Evolutionary conservation across 2,888 invertebrate genomes (phyloP).

Genomic region (Ochropacha duplaris): DNA sequence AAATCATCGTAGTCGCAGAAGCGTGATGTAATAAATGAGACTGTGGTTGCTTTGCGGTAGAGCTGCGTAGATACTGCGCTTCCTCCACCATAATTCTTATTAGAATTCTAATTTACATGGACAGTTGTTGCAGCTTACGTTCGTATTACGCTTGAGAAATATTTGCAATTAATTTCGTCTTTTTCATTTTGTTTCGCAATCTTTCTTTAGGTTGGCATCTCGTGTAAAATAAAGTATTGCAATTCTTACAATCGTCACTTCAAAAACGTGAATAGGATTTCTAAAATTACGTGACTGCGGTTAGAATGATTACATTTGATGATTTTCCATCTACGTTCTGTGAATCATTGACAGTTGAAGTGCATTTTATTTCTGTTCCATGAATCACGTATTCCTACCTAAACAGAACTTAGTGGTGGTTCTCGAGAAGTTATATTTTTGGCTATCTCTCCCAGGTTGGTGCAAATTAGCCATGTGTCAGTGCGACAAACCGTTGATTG

Average conservation of each 20-base stretch:
- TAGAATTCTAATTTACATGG: neutral
- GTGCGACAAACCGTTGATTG: conserved; percentile 18
- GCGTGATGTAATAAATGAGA: neutral
- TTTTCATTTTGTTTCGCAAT: neutral
- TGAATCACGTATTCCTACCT: conserved; percentile 43
- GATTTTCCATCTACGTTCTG: neutral
- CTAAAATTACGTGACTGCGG: neutral
- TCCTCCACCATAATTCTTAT: neutral
- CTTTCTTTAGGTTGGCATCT: neutral
- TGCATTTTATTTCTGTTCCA: conserved; percentile 22
- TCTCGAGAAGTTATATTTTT: conserved; percentile 47
- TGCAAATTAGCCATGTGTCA: conserved; percentile 42
- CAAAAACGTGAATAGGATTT: neutral
- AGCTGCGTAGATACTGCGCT: neutral
- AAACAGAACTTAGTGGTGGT: conserved; percentile 23
- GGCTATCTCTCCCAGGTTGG: conserved; percentile 67
- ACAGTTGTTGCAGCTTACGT: neutral
- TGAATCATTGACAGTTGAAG: conserved; percentile 5
- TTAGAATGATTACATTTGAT: neutral
- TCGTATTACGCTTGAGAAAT: neutral
- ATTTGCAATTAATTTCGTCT: neutral
- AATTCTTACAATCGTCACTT: neutral
- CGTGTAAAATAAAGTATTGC: neutral
- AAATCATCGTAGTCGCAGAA: neutral
- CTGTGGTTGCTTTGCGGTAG: conserved; percentile 4